Percentiles rank a stretch among this genome's conserved stretches.
Evolutionary conservation across 2,888 invertebrate genomes (phyloP).

Genomic region (Trachelus tabidus): DNA sequence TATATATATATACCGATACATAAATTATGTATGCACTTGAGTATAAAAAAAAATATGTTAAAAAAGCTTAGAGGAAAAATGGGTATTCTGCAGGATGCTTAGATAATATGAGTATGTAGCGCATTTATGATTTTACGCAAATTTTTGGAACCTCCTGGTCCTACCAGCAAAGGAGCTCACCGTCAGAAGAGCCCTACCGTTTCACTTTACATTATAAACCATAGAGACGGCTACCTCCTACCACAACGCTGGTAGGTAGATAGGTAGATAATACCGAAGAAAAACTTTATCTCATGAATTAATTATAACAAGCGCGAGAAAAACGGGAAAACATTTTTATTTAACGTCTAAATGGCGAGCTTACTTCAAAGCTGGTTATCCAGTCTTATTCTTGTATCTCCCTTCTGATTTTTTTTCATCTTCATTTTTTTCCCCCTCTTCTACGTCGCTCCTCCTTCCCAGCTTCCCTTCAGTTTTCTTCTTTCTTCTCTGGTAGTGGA

Average conservation of each 20-base stretch:
- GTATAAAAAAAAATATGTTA: not conserved
- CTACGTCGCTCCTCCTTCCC: constrained; percentile 13
- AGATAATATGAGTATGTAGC: not conserved
- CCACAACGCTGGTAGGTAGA: not conserved
- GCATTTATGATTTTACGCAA: not conserved
- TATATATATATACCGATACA: not conserved
- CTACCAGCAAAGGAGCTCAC: not conserved
- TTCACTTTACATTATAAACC: constrained; percentile 47
- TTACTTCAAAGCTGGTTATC: constrained; percentile 62
- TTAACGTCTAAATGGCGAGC: constrained; percentile 55
- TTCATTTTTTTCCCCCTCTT: constrained; percentile 13
- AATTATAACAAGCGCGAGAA: constrained; percentile 48
- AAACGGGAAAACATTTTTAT: constrained; percentile 60
- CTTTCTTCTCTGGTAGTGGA: constrained; percentile 7
- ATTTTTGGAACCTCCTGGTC: not conserved
- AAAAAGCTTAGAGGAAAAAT: not conserved
- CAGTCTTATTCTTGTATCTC: constrained; percentile 39
- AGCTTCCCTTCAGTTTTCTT: constrained; percentile 40
- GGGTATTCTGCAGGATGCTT: not conserved
- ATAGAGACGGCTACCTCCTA: constrained; percentile 13
- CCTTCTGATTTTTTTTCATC: constrained; percentile 29
- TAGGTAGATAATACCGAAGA: constrained; percentile 9
- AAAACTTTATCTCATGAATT: constrained; percentile 51
- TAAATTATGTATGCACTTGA: not conserved
- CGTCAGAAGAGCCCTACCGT: constrained; percentile 22